phyloP scores from a whole-genome alignment of 2,113 vertebrate species.

The Meles meles region DNA sequence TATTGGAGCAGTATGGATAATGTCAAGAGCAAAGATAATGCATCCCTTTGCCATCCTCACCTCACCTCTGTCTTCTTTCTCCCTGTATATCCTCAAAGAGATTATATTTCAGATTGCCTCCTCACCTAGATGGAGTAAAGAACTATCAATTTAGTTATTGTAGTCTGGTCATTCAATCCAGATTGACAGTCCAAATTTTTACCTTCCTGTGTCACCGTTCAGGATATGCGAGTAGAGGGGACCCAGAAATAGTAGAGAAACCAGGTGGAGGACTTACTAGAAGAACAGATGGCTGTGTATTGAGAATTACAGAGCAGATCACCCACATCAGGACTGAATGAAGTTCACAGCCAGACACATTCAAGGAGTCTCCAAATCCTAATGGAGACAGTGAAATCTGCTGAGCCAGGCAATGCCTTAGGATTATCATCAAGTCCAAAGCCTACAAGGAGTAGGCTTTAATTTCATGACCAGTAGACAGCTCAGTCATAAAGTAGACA shows the following conservation, averaged over 20 bases:
- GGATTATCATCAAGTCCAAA: background rate
- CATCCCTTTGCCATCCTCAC: background rate
- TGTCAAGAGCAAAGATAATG: background rate
- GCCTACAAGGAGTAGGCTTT: background rate
- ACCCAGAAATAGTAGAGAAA: background rate
- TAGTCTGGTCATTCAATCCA: background rate
- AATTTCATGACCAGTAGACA: background rate
- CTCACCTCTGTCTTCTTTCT: background rate
- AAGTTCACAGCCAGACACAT: background rate
- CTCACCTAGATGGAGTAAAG: background rate
- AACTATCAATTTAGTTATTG: background rate
- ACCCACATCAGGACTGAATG: background rate
- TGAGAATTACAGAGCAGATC: background rate
- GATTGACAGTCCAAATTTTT: background rate
- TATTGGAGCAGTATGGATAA: background rate
- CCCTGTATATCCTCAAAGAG: background rate
- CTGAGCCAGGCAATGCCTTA: background rate
- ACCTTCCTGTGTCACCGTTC: background rate
- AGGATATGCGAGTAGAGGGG: background rate
- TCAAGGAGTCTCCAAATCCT: background rate
- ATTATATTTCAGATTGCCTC: background rate
- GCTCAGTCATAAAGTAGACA: background rate
- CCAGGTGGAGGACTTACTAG: background rate
- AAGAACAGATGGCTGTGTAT: background rate
- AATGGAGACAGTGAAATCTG: background rate